Base-by-base conservation (phyloP, 2,113 vertebrate species). In the Morone saxatilis region DNA sequence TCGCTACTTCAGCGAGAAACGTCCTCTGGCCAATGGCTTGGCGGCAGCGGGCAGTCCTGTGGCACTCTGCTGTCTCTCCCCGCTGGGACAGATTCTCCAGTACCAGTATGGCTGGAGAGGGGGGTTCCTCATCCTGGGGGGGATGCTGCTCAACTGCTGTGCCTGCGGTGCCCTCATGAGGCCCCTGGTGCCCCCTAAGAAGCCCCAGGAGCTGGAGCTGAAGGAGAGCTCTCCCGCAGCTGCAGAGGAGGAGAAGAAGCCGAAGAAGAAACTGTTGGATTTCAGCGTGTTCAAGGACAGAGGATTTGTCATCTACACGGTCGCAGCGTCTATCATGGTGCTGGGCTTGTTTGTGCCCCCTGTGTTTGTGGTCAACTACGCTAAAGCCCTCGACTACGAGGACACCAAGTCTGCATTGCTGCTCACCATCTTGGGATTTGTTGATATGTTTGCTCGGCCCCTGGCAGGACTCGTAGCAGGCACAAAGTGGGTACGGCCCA, bases 341-440 rank as follows among this genome's bases (percentile, higher is more conserved):
- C 93, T 99, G 20, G 98, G 97, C 45, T 95, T 99, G 73, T 99
- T 99, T 17, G 97, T 98, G 84, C 97, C 98, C 0, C 97, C 98
- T 0, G 97, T 98, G 79, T 98, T 99, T 22, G 96, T 98, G 85
- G 97, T 99, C 71, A 98, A 94, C 93, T 98, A 98, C 0, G 97
- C 98, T 74, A 98, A 98, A 93, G 95, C 94, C 89, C 78, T 97
- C 82, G 93, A 93, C 0, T 90, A 96, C 40, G 95, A 94, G 1
- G 97, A 98, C 89, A 96, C 96, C 0, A 94, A 95, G 89, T 97
- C 97, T 0, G 96, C 98, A 81, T 94, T 98, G 88, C 95, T 98
- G 80, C 94, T 99, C 74, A 96, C 96, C 62, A 95, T 98, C 88
- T 92, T 99, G 79, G 98, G 98, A 82, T 96, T 97, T 61, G 91